Percentiles rank a stretch among this genome's conserved stretches.
phyloP scores from a whole-genome alignment of 2,888 invertebrate genomes.

The Eristalis pertinax region DNA sequence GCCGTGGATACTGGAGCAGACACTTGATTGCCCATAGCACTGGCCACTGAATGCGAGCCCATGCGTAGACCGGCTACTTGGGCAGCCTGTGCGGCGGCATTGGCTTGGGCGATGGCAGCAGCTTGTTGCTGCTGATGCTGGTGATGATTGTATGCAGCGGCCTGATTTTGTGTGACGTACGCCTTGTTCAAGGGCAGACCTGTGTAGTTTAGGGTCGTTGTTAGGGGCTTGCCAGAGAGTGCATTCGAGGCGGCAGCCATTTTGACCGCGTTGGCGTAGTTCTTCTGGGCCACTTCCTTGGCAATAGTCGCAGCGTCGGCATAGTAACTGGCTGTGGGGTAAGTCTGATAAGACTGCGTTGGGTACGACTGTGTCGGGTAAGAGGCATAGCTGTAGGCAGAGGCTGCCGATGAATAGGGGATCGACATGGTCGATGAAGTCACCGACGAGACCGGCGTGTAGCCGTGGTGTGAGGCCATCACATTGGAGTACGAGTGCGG shows the following conservation, averaged over 20 bases:
- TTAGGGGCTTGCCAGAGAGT: conserved; percentile 82
- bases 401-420: conserved; percentile 71
- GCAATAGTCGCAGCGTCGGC: conserved; percentile 87
- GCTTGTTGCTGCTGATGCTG: conserved; percentile 73
- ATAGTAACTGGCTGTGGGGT: conserved; percentile 77
- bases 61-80: conserved; percentile 64
- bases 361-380: conserved; percentile 59
- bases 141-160: conserved; percentile 73
- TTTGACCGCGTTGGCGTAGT: conserved; percentile 89
- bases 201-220: conserved; percentile 85
- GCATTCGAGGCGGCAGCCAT: conserved; percentile 82
- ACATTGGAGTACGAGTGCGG: conserved; percentile 65
- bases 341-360: conserved; percentile 73
- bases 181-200: conserved; percentile 87
- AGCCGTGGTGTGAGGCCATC: conserved; percentile 54
- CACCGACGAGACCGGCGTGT: conserved; percentile 72
- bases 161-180: conserved; percentile 72
- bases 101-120: conserved; percentile 74
- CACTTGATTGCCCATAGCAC: conserved; percentile 74
- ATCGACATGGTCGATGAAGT: conserved; percentile 74
- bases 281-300: conserved; percentile 92
- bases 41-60: conserved; percentile 47
- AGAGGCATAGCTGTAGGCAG: conserved; percentile 72
- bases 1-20: conserved; percentile 62
- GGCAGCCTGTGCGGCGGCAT: conserved; percentile 73